Base-by-base conservation (phyloP, 1,140 invertebrate species). In the Odontomachus brunneus region DNA sequence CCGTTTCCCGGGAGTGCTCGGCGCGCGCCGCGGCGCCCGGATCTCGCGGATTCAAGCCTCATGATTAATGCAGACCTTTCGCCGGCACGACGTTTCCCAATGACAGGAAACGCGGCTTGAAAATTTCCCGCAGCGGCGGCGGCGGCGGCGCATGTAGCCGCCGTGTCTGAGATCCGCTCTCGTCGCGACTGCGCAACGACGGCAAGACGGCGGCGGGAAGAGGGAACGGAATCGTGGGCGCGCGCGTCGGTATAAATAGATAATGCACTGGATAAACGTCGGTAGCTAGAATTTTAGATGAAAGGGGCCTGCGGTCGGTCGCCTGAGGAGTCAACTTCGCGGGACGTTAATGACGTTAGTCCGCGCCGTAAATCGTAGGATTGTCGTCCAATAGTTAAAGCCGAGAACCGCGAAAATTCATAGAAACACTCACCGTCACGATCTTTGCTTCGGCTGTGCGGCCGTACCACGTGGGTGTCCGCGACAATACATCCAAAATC, bases 161-260 rank as follows among this genome's bases (percentile, higher is more conserved):
- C 44, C 49, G 73, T 49, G 72, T 80, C 63, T 69, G 75, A 80
- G 65, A 69, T 80, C 49, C 51, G 65, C 51, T 80, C 75, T 80
- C 75, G 57, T 80, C 75, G 48, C 51, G 59, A 53, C 53, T 11
- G 63, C 29, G 19, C 19, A 17, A 66, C 72, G 60, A 62, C 24
- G 72, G 5, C 33, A 15, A 9, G 24, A 1, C 12, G 44, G 29
- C 14, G 55, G 62, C 19, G 44, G 44, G 22, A 48, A 51, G n/a
- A 33, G 17, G 48, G n/a, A 15, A n/a, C 3, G 48, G 19, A 57
- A 66, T 74, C 75, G 82, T 83, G 83, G 83, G 81, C 73, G 86
- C 73, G 60, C 67, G 75, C 80, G 65, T 26, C 65, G 86, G 84
- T 91, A 91, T 91, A 91, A 91, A 91, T 91, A 91, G 90, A 89